phyloP scores from a whole-genome alignment of 2,113 vertebrate genomes.

The Numenius arquata region DNA sequence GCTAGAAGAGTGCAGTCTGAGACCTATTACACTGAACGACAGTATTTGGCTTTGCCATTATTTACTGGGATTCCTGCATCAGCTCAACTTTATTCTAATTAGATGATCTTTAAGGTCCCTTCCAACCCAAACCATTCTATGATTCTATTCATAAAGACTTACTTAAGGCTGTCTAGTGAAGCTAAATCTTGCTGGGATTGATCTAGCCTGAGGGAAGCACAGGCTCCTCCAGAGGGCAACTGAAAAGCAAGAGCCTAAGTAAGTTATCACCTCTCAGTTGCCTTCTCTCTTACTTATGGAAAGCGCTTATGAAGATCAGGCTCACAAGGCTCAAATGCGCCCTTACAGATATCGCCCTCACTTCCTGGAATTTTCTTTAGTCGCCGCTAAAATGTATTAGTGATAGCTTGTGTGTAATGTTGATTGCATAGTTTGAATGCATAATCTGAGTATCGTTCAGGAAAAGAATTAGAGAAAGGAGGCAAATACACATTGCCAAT shows the following conservation, averaged over 20 bases:
- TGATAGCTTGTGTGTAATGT: constrained; percentile 1
- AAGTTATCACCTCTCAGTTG: not conserved
- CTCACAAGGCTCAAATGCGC: not conserved
- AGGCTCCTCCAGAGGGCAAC: not conserved
- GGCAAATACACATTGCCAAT: not conserved
- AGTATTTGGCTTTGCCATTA: not conserved
- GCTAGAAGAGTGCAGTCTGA: not conserved
- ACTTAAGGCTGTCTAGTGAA: not conserved
- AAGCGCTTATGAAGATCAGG: not conserved
- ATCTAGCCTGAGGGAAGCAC: not conserved
- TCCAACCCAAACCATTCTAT: not conserved
- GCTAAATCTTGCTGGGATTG: not conserved
- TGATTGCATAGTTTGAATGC: constrained; percentile 23
- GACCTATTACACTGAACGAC: not conserved
- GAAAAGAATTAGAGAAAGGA: not conserved
- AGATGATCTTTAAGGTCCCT: not conserved
- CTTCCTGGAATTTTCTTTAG: constrained; percentile 52
- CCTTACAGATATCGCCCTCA: not conserved
- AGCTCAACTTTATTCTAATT: not conserved
- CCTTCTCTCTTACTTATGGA: not conserved
- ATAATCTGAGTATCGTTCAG: not conserved
- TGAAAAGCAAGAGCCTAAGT: not conserved
- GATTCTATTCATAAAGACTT: not conserved
- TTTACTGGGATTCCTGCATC: not conserved
- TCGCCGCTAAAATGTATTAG: constrained; percentile 39